These are phyloP conservation scores for Phrynocephalus guinanensis DNA, from an alignment of 2,797 vertebrate genomes.

Conservation along the genomic window DNA sequence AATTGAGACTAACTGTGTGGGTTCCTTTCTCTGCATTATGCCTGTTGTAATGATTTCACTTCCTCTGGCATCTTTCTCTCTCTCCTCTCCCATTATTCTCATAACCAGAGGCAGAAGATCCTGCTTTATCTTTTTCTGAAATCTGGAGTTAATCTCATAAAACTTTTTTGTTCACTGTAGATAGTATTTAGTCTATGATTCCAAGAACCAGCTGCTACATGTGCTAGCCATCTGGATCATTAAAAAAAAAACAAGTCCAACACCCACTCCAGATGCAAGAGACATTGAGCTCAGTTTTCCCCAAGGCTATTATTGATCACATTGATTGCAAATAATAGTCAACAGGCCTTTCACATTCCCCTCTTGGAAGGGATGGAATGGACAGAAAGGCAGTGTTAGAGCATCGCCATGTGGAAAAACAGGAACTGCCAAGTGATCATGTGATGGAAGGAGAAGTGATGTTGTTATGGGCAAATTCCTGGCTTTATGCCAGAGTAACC, in stretches of 20 bases:
- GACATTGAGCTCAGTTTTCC: neutral
- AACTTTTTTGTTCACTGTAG: neutral
- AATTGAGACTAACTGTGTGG: neutral
- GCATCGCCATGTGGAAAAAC: constrained; percentile 38
- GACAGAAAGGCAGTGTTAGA: constrained; percentile 20
- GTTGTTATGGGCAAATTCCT: neutral
- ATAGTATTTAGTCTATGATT: neutral
- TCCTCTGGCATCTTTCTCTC: neutral
- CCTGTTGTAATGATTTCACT: neutral
- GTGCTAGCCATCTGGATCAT: neutral
- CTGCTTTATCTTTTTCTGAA: neutral
- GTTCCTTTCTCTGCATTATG: neutral
- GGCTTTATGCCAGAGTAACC: too few species aligned
- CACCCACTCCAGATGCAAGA: neutral
- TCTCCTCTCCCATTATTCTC: neutral
- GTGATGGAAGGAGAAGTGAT: neutral
- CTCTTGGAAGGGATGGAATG: neutral
- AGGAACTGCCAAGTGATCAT: neutral
- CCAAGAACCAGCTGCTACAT: neutral
- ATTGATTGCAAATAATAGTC: neutral
- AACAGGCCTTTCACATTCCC: neutral
- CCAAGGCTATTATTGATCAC: neutral
- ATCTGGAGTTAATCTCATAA: neutral
- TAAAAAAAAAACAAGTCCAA: neutral
- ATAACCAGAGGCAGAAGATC: neutral